Conservation (phyloP, 2,797 vertebrate genomes). For the Catostomus latipinnis region DNA sequence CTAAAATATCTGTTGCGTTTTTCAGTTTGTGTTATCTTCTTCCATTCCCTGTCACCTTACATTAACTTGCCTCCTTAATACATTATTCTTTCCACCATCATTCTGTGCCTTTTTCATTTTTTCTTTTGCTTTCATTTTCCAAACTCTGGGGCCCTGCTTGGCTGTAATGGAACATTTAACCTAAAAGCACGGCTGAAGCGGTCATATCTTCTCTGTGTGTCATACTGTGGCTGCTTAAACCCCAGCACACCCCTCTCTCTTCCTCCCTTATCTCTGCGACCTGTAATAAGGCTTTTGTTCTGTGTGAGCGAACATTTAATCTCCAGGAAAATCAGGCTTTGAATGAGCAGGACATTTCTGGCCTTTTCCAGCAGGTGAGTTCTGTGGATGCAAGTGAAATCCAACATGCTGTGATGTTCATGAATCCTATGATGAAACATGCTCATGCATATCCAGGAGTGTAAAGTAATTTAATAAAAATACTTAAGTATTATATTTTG, state of each 20-base stretch:
- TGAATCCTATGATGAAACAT: constrained; percentile 31
- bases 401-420: not conserved
- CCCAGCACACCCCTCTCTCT: constrained; percentile 6
- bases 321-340: constrained; percentile 35
- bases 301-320: constrained; percentile 44
- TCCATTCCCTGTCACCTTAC: not conserved
- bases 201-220: constrained; percentile 33
- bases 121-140: constrained; percentile 33
- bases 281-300: constrained; percentile 41
- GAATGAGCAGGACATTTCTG: constrained; percentile 19
- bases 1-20: not conserved
- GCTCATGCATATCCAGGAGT: constrained; percentile 32
- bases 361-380: constrained; percentile 29
- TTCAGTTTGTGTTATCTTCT: not conserved
- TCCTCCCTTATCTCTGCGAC: constrained; percentile 28
- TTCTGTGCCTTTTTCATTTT: constrained; percentile 14
- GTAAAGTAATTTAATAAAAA: too few species aligned
- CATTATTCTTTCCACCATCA: not conserved
- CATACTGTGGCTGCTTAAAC: constrained; percentile 24
- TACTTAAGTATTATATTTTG: too few species aligned
- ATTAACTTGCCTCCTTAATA: not conserved
- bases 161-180: constrained; percentile 46
- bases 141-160: constrained; percentile 19
- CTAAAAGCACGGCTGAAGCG: constrained; percentile 16
- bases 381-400: constrained; percentile 23